These are phyloP conservation scores for Premnoplex brunnescens DNA, from an alignment of 2,797 vertebrate genomes.

Conservation along the genomic window DNA sequence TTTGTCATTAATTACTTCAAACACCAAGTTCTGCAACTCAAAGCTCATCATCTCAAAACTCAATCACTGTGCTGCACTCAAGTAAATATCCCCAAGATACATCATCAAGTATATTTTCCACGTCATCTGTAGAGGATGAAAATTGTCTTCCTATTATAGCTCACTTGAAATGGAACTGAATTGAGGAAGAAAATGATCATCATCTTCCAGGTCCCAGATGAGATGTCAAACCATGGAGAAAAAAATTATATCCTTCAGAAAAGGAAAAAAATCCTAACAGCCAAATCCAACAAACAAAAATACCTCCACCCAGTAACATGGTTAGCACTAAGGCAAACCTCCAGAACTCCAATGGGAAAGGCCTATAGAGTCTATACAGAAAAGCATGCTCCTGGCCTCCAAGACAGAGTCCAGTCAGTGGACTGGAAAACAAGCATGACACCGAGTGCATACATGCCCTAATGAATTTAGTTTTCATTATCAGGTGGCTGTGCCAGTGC, in stretches of 20 bases:
- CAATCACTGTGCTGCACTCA: not conserved
- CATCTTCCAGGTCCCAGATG: not conserved
- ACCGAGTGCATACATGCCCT: not conserved
- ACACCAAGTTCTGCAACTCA: not conserved
- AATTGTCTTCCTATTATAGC: not conserved
- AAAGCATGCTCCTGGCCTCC: not conserved
- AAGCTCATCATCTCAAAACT: not conserved
- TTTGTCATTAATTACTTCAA: constrained; percentile 11
- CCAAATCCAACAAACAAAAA: not conserved
- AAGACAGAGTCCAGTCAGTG: not conserved
- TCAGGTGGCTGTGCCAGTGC: not conserved
- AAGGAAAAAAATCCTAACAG: not conserved
- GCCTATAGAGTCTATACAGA: not conserved
- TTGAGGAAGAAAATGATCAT: not conserved
- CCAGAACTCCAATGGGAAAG: not conserved
- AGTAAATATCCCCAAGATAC: constrained; percentile 12
- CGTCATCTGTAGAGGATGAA: not conserved
- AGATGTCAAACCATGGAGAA: not conserved
- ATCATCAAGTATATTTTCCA: constrained; percentile 19
- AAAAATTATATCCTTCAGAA: not conserved
- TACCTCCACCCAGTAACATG: fast-evolving
- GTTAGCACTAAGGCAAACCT: not conserved
- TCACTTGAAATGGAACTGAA: constrained; percentile 10
- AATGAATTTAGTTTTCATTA: not conserved
- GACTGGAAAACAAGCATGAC: fast-evolving